Base-by-base conservation (phyloP, 2,888 invertebrate species). In the Anarsia innoxiella region DNA sequence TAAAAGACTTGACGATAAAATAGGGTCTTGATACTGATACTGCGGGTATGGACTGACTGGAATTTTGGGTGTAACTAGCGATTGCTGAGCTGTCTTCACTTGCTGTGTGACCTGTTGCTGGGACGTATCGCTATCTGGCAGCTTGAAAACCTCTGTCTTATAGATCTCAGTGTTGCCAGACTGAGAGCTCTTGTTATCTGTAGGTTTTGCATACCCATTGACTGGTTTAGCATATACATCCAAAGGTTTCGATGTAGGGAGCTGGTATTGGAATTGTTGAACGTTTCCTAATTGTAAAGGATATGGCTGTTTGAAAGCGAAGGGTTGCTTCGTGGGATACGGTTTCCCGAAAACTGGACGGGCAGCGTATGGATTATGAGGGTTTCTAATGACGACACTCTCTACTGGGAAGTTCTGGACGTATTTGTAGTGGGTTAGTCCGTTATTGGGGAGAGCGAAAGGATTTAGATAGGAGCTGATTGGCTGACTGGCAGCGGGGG, bases 401-500 rank as follows among this genome's bases (percentile, higher is more conserved):
- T 83, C 83, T 1, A 61, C 51, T 1, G 82, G 83, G 41, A 61
- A 80, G 52, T 74, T 82, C 41, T 82, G 84, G 10, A 80, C 48
- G 39, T 71, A 77, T 45, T 84, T 86, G 58, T 77, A 82, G 38
- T 76, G 76, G 12, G 67, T 54, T 1, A 66, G 42, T 0, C 63
- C 72, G 39, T 72, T 73, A 48, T 66, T 76, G 40, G 71, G 73
- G 32, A 71, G 52, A 0, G 71, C 58, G 45, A 79, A 85, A 0
- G 85, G 86, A 36, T 85, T 85, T 45, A 80, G 67, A 45, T 86
- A 86, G 0, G 78, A 66, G 48, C 70, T 84, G 39, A 85, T 76
- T 1, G 86, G 85, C 45, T 86, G 83, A 45, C 82, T 80, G 3
- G 55, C 56, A 0, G 71, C 65, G 0, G 63, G 54, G 4, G 62